Evolutionary conservation across 2,888 invertebrate genomes (phyloP).

Genomic region (Aphodius sticticus): DNA sequence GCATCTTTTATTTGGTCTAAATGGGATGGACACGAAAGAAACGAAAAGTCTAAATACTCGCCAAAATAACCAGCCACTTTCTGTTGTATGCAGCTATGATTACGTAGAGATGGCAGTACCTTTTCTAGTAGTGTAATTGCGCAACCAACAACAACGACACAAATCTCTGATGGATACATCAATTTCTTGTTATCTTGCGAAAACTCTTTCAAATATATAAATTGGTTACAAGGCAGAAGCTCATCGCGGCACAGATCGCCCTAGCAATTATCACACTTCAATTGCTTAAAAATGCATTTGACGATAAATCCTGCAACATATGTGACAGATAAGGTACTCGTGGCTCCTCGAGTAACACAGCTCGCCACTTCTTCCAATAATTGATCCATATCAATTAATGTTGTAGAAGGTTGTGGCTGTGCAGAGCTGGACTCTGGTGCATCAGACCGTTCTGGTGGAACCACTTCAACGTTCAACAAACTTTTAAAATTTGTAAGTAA

Average conservation of each 20-base stretch:
- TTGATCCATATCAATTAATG: not conserved
- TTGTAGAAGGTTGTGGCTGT: not conserved
- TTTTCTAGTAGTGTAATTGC: not conserved
- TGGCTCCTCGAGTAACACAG: not conserved
- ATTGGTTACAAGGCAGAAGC: not conserved
- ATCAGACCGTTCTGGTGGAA: not conserved
- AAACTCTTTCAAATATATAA: not conserved
- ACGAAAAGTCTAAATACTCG: not conserved
- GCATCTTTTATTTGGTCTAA: not conserved
- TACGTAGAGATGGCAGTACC: not conserved
- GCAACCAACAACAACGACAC: not conserved
- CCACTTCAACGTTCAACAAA: not conserved
- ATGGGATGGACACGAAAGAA: not conserved
- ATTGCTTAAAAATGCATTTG: not conserved
- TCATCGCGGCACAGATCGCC: not conserved
- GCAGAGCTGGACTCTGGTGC: not conserved
- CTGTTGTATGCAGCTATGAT: not conserved
- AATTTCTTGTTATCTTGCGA: not conserved
- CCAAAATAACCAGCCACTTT: not conserved
- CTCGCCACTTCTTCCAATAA: not conserved
- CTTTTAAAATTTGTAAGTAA: conserved; percentile 18
- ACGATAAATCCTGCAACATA: not conserved
- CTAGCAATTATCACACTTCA: not conserved
- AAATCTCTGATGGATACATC: not conserved
- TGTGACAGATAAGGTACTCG: not conserved